These are phyloP conservation scores for Atractosteus spatula DNA, from an alignment of 2,113 vertebrate species.

Conservation along the genomic window DNA sequence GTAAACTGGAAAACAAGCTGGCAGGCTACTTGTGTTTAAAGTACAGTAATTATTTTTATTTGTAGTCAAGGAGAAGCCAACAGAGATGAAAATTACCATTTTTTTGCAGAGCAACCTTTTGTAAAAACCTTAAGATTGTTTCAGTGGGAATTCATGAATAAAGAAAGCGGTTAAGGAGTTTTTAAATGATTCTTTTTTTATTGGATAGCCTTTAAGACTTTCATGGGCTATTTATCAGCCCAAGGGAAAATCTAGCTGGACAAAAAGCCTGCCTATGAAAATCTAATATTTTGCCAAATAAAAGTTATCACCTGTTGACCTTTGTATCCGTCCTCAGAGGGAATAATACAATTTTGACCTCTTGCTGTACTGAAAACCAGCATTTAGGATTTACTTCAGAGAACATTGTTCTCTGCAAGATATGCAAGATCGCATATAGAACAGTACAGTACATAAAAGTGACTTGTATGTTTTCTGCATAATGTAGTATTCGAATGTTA, in stretches of 20 bases:
- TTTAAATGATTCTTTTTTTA: constrained; percentile 43
- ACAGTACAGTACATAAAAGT: too few relatives aligned
- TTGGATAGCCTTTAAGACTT: constrained; percentile 38
- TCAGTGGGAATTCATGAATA: constrained; percentile 43
- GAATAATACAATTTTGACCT: constrained; percentile 54
- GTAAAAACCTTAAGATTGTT: constrained; percentile 40
- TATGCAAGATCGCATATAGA: too few relatives aligned
- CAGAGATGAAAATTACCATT: constrained; percentile 41
- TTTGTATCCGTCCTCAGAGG: constrained; percentile 34
- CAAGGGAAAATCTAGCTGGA: constrained; percentile 46
- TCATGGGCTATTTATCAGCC: constrained; percentile 45
- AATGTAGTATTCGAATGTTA: too few relatives aligned
- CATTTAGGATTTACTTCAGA: constrained; percentile 30
- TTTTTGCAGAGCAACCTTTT: constrained; percentile 45
- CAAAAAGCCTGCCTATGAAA: constrained; percentile 31
- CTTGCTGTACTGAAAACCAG: constrained; percentile 34
- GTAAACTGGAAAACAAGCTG: constrained; percentile 10
- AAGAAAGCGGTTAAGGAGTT: constrained; percentile 42
- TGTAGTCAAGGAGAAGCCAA: constrained; percentile 43
- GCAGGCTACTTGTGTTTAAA: constrained; percentile 23
- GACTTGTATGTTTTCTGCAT: too few relatives aligned
- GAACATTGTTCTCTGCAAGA: too few relatives aligned
- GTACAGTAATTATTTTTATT: constrained; percentile 42
- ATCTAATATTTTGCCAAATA: constrained; percentile 52
- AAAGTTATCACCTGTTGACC: constrained; percentile 44